phyloP scores from a whole-genome alignment of 2,113 vertebrate species.

The Bos javanicus region DNA sequence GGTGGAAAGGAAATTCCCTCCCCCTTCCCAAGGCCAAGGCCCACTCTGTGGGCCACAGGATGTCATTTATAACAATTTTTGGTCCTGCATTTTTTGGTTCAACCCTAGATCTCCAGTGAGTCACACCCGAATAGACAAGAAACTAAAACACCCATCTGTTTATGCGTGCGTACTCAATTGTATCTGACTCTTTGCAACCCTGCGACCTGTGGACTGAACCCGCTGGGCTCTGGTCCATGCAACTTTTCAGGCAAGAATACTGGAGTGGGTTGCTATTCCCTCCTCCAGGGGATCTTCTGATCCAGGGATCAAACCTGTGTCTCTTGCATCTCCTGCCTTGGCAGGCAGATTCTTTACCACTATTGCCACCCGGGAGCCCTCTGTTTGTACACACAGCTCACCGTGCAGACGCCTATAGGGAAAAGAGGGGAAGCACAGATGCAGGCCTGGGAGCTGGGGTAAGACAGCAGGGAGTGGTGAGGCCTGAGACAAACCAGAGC shows the following conservation, averaged over 20 bases:
- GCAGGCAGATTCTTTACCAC: neutral
- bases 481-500: neutral
- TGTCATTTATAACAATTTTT: neutral
- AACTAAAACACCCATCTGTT: fast-evolving
- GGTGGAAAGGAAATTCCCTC: too few species aligned
- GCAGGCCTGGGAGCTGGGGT: fast-evolving
- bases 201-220: neutral
- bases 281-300: neutral
- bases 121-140: fast-evolving
- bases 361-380: neutral
- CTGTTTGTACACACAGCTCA: fast-evolving
- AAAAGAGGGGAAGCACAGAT: fast-evolving
- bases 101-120: neutral
- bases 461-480: neutral
- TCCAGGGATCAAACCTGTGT: neutral
- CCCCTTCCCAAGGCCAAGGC: neutral
- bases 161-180: neutral
- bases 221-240: neutral
- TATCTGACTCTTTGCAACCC: neutral
- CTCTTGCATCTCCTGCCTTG: neutral
- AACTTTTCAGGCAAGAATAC: neutral
- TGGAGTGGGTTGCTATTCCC: neutral
- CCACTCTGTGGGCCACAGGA: neutral
- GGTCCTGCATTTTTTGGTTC: fast-evolving
- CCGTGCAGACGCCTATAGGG: fast-evolving